A percentile compares a stretch with the other conserved stretches of the same genome.
Conservation (phyloP, 1,140 invertebrate genomes). For the Pygmarrhopalites habei region DNA sequence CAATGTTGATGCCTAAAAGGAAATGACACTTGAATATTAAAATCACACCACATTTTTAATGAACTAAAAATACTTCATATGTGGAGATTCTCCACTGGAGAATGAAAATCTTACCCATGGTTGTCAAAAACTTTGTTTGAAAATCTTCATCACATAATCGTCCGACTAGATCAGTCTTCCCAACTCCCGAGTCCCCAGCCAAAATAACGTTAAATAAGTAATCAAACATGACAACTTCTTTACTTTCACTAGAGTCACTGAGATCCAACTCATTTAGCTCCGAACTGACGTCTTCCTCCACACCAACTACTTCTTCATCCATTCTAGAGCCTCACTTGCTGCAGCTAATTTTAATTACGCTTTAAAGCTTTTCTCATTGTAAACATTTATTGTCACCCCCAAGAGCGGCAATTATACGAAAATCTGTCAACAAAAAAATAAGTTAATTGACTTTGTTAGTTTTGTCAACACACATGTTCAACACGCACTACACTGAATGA, state of each 20-base stretch:
- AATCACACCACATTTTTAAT: not conserved
- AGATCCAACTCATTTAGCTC: not conserved
- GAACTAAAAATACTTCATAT: not conserved
- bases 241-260: slow-evolving; percentile 1
- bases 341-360: not conserved
- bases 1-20: slow-evolving; percentile 15
- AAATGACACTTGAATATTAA: no score
- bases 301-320: not conserved
- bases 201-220: slow-evolving; percentile 13
- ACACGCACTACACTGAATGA: no score
- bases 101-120: slow-evolving; percentile 7
- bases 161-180: slow-evolving; percentile 23
- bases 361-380: no score
- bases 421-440: not conserved
- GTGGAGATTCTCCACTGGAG: not conserved
- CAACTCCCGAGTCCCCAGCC: slow-evolving; percentile 21
- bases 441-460: no score
- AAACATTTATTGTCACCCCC: no score
- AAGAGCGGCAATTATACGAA: not conserved
- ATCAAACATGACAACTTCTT: not conserved
- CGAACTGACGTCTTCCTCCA: not conserved
- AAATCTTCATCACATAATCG: slow-evolving; percentile 6
- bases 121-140: slow-evolving; percentile 17
- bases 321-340: not conserved
- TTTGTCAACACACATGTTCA: no score